Evolutionary conservation across 2,888 invertebrate genomes (phyloP).

Genomic region (Marronus borbonicus): DNA sequence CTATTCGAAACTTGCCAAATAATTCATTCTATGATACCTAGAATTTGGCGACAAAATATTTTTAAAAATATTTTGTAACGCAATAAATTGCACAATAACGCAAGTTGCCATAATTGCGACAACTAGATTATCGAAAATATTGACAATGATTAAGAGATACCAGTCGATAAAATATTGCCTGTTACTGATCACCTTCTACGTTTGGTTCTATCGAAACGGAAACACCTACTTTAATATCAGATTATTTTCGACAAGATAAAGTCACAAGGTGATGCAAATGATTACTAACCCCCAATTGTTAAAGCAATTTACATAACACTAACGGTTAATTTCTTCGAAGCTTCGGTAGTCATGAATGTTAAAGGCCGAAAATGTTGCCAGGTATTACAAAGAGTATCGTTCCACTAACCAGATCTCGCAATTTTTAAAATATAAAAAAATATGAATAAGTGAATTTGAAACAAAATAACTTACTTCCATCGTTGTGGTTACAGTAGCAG

Average conservation of each 20-base stretch:
- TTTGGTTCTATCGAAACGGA: slow-evolving; percentile 51
- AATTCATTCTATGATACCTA: slow-evolving; percentile 22
- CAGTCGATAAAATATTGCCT: slow-evolving; percentile 52
- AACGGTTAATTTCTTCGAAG: neutral
- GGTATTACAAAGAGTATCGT: slow-evolving; percentile 44
- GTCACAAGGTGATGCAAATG: slow-evolving; percentile 23
- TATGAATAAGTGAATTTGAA: neutral
- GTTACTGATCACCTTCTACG: slow-evolving; percentile 53
- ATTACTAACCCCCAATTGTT: slow-evolving; percentile 10
- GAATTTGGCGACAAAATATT: slow-evolving; percentile 29
- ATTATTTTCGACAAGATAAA: neutral
- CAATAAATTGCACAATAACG: slow-evolving; percentile 35
- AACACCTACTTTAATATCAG: slow-evolving; percentile 51
- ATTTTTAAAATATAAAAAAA: neutral
- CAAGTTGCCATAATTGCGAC: slow-evolving; percentile 33
- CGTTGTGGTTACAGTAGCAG: slow-evolving; percentile 42
- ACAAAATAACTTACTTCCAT: slow-evolving; percentile 35
- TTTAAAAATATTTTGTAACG: slow-evolving; percentile 54
- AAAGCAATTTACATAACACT: slow-evolving; percentile 23
- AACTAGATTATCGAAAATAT: slow-evolving; percentile 44
- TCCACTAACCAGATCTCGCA: slow-evolving; percentile 39
- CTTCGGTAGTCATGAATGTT: neutral
- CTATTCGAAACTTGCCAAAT: slow-evolving; percentile 29
- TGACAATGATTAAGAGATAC: slow-evolving; percentile 35
- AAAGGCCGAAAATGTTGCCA: slow-evolving; percentile 49